Evolutionary conservation across 1,140 invertebrate genomes (phyloP).

Genomic region (Adoxophyes honmai): DNA sequence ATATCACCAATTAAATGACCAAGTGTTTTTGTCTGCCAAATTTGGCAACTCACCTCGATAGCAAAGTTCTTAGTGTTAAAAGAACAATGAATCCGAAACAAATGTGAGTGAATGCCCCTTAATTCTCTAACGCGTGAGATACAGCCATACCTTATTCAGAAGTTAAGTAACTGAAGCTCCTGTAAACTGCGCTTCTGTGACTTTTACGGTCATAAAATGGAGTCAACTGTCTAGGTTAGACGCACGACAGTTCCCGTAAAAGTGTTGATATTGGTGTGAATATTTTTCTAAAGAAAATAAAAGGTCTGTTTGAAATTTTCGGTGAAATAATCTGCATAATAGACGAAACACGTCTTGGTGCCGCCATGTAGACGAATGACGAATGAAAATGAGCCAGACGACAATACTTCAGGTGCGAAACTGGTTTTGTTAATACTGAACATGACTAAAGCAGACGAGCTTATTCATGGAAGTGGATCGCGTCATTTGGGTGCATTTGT

Average conservation of each 20-base stretch:
- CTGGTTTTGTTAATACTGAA: slow-evolving; percentile 14
- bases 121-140: slow-evolving; percentile 13
- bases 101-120: slow-evolving; percentile 19
- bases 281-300: not conserved
- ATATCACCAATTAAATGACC: too few species aligned
- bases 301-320: not conserved
- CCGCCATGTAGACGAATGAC: not conserved
- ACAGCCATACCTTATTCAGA: not conserved
- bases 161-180: not conserved
- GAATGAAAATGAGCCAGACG: slow-evolving; percentile 4
- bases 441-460: not conserved
- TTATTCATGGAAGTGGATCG: slow-evolving; percentile 6
- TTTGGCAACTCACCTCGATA: too few species aligned
- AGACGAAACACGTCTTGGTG: not conserved
- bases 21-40: too few species aligned
- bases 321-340: slow-evolving; percentile 5
- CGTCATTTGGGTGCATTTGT: too few species aligned
- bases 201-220: not conserved
- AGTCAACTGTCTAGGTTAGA: not conserved
- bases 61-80: slow-evolving; percentile 12
- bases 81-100: slow-evolving; percentile 14
- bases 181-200: not conserved
- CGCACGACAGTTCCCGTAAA: too few species aligned
- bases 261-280: too few species aligned
- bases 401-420: slow-evolving; percentile 10